Evolutionary conservation across 2,888 invertebrate species (phyloP).

Genomic region (Polydrusus tereticollis): DNA sequence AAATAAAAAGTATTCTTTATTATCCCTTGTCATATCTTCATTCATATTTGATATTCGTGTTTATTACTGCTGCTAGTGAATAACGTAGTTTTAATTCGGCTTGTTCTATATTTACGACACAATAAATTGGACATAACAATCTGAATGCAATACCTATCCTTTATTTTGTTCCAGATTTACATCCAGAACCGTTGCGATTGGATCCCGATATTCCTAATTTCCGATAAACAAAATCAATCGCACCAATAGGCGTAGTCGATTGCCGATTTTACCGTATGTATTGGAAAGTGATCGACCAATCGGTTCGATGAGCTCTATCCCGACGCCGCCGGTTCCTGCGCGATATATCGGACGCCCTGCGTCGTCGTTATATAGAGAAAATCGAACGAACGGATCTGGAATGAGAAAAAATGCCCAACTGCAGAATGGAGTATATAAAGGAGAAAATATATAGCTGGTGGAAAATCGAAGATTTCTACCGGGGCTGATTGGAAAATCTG

Average conservation of each 20-base stretch:
- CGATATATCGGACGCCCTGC: conserved; percentile 50
- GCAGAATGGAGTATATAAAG: conserved; percentile 48
- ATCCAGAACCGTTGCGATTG: conserved; percentile 39
- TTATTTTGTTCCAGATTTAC: neutral
- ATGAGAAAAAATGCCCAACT: conserved; percentile 48
- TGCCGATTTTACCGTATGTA: conserved; percentile 46
- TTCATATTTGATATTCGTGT: too few species aligned
- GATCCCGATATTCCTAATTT: conserved; percentile 41
- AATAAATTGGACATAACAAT: neutral
- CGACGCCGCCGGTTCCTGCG: conserved; percentile 47
- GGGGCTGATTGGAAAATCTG: conserved; percentile 25
- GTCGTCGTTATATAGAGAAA: conserved; percentile 49
- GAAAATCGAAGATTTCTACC: conserved; percentile 42
- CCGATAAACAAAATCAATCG: conserved; percentile 50
- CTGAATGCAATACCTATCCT: neutral
- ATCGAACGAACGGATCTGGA: conserved; percentile 49
- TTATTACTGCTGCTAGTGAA: too few species aligned
- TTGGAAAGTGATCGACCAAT: conserved; percentile 51
- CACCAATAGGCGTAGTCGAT: conserved; percentile 45
- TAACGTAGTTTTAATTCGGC: neutral
- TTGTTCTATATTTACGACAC: neutral
- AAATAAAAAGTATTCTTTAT: too few species aligned
- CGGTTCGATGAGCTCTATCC: conserved; percentile 32
- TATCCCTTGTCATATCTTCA: too few species aligned
- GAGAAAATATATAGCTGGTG: conserved; percentile 38